These are phyloP conservation scores for Macquaria australasica DNA, from an alignment of 2,113 vertebrate species.

Conservation along the genomic window DNA sequence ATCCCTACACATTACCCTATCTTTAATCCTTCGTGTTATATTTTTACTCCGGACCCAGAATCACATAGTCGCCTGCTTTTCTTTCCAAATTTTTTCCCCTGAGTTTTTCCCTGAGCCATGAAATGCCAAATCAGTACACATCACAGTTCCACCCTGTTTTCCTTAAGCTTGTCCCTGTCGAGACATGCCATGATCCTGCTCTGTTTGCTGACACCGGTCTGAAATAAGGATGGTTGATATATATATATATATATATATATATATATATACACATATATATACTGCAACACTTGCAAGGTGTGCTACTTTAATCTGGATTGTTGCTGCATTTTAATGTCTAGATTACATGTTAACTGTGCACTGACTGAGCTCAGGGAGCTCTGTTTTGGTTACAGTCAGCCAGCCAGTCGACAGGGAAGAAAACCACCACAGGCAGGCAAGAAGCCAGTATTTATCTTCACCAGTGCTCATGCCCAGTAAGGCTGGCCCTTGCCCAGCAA, in stretches of 20 bases:
- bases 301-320: background rate
- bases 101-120: background rate
- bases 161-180: background rate
- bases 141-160: background rate
- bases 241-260: too few relatives aligned
- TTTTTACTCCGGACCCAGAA: background rate
- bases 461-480: constrained; percentile 59
- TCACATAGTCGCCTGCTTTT: background rate
- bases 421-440: constrained; percentile 47
- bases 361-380: background rate
- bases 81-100: background rate
- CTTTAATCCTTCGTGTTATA: background rate
- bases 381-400: constrained; percentile 19
- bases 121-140: constrained; percentile 9
- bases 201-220: background rate
- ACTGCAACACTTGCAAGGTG: background rate
- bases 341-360: constrained; percentile 6
- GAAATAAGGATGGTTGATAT: background rate
- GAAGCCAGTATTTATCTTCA: constrained; percentile 69
- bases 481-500: constrained; percentile 72
- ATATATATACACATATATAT: too few relatives aligned
- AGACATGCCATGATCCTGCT: background rate
- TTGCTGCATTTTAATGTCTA: background rate
- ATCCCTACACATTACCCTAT: too few relatives aligned
- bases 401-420: constrained; percentile 28